These are phyloP conservation scores for Abrostola tripartita DNA, from an alignment of 2,888 invertebrate genomes.

Conservation along the genomic window DNA sequence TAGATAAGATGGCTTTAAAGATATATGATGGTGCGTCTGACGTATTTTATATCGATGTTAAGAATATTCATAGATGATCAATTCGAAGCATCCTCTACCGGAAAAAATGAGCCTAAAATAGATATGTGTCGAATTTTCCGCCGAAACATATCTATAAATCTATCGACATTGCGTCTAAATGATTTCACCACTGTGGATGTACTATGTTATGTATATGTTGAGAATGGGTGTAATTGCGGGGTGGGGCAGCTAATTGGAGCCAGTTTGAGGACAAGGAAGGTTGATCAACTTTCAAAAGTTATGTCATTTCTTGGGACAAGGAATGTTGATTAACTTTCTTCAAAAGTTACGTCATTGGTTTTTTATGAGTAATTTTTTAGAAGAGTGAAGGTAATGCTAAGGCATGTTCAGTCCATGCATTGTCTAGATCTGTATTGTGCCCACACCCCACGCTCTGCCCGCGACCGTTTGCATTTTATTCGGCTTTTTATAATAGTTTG, in stretches of 20 bases:
- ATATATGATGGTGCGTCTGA: background rate
- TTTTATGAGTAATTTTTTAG: too few species aligned
- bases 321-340: background rate
- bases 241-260: background rate
- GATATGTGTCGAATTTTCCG: slow-evolving; percentile 4
- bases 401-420: background rate
- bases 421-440: background rate
- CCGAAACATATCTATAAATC: slow-evolving; percentile 36
- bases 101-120: background rate
- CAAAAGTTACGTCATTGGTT: background rate
- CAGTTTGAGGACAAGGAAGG: slow-evolving; percentile 1
- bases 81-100: background rate
- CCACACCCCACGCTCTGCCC: slow-evolving; percentile 9
- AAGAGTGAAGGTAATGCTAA: too few species aligned
- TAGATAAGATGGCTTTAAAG: slow-evolving; percentile 2
- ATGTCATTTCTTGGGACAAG: background rate
- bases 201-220: slow-evolving; percentile 28
- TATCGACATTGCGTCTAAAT: slow-evolving; percentile 36
- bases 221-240: slow-evolving; percentile 6
- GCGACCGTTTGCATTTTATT: slow-evolving; percentile 51
- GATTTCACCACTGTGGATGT: slow-evolving; percentile 18
- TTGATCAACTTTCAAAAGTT: background rate
- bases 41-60: slow-evolving; percentile 7
- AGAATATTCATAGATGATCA: background rate
- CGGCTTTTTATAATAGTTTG: slow-evolving; percentile 47